Evolutionary conservation across 1,140 invertebrate species (phyloP).

Genomic region (Rhagoletis zephyria): DNA sequence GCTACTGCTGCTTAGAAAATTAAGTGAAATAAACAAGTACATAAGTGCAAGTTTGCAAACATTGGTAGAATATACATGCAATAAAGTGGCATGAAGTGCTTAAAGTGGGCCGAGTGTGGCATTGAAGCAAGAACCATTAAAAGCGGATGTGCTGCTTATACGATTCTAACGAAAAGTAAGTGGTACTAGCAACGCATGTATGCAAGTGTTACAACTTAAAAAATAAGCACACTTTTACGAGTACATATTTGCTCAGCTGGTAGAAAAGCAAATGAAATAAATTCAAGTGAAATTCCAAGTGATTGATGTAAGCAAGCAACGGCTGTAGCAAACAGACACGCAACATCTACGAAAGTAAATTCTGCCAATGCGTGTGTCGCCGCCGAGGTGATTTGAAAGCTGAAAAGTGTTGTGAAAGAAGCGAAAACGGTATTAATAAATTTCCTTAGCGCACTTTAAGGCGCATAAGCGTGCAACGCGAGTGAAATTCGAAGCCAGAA

Average conservation of each 20-base stretch:
- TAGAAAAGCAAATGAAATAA: not conserved
- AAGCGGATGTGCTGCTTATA: too few species aligned
- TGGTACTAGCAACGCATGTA: not conserved
- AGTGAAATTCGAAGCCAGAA: not conserved
- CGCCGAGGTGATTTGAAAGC: not conserved
- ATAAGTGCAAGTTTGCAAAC: slow-evolving; percentile 12
- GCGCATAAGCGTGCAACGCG: not conserved
- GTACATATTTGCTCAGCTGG: not conserved
- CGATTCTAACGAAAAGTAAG: too few species aligned
- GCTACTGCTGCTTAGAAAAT: not conserved
- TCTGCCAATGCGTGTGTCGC: not conserved
- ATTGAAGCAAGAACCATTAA: too few species aligned
- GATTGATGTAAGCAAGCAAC: not conserved
- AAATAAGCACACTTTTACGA: not conserved
- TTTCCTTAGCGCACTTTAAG: slow-evolving; percentile 34
- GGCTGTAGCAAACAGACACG: slow-evolving; percentile 15
- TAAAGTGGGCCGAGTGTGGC: too few species aligned
- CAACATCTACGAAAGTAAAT: not conserved
- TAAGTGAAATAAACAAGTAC: slow-evolving; percentile 14
- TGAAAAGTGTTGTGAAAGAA: not conserved
- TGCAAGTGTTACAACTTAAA: not conserved
- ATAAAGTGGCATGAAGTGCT: not conserved
- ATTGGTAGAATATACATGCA: not conserved
- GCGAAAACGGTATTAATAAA: not conserved
- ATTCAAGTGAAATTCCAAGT: slow-evolving; percentile 24